phyloP scores from a whole-genome alignment of 2,888 invertebrate species.

The Lepidochrysops patricia region DNA sequence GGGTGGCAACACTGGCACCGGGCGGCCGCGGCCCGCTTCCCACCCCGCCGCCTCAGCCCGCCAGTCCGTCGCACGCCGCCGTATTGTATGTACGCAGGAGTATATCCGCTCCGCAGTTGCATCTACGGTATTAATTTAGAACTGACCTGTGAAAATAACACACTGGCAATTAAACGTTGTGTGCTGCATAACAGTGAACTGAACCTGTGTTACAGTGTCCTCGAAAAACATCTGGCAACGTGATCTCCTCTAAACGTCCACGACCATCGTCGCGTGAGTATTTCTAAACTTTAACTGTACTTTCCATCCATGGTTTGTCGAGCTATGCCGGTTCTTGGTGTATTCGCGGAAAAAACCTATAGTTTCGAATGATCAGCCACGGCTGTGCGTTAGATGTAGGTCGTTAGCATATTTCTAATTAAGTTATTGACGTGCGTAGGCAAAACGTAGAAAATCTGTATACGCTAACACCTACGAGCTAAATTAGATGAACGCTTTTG shows the following conservation, averaged over 20 bases:
- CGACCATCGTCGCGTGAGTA: constrained; percentile 52
- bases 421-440: not conserved
- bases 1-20: constrained; percentile 34
- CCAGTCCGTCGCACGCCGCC: constrained; percentile 53
- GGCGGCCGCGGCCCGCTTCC: constrained; percentile 28
- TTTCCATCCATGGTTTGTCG: constrained; percentile 49
- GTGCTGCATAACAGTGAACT: constrained; percentile 44
- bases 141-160: constrained; percentile 45
- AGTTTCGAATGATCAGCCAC: constrained; percentile 37
- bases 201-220: constrained; percentile 39
- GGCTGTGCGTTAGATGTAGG: constrained; percentile 35
- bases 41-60: constrained; percentile 23
- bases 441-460: not conserved
- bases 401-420: constrained; percentile 26
- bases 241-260: constrained; percentile 43
- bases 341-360: constrained; percentile 58
- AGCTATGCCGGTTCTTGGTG: constrained; percentile 42
- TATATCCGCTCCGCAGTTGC: constrained; percentile 20
- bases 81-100: constrained; percentile 29
- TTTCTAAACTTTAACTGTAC: constrained; percentile 62
- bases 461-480: constrained; percentile 4
- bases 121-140: constrained; percentile 36
- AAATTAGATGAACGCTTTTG: not conserved
- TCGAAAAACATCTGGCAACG: constrained; percentile 31
- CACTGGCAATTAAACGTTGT: constrained; percentile 39